Conservation (phyloP, 2,113 vertebrate genomes). For the Mohoua ochrocephala region DNA sequence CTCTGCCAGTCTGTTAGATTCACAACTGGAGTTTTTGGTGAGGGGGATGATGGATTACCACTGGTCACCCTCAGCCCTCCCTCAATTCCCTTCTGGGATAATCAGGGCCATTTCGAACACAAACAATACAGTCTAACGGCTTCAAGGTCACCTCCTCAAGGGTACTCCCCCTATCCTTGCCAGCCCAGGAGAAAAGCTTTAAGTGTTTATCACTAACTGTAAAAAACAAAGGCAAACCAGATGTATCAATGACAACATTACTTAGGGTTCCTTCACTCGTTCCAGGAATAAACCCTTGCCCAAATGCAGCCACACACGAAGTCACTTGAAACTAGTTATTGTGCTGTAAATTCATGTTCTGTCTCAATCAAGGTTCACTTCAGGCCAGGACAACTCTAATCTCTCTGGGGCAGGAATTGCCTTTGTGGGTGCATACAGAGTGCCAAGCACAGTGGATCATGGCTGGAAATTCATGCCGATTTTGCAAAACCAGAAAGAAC, state of each 20-base stretch:
- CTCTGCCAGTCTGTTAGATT: background rate
- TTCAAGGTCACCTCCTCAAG: slow-evolving; percentile 20
- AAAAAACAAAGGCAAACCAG: background rate
- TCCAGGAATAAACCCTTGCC: background rate
- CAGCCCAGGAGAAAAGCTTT: background rate
- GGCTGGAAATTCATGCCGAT: background rate
- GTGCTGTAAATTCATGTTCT: background rate
- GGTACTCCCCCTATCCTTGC: background rate
- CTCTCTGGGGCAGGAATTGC: background rate
- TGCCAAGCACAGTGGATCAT: background rate
- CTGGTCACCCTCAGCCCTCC: background rate
- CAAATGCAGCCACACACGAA: background rate
- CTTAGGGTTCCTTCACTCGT: background rate
- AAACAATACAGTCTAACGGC: background rate
- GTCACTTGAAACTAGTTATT: background rate
- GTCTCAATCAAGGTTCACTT: background rate
- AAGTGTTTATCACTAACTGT: background rate
- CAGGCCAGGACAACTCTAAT: background rate
- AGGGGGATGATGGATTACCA: background rate
- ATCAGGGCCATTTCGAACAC: background rate
- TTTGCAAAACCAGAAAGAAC: background rate
- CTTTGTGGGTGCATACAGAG: background rate
- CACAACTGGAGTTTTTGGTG: background rate
- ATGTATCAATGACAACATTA: background rate
- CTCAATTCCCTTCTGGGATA: background rate